These are phyloP conservation scores for Stegostoma tigrinum DNA, from an alignment of 2,113 vertebrate species.

Conservation along the genomic window DNA sequence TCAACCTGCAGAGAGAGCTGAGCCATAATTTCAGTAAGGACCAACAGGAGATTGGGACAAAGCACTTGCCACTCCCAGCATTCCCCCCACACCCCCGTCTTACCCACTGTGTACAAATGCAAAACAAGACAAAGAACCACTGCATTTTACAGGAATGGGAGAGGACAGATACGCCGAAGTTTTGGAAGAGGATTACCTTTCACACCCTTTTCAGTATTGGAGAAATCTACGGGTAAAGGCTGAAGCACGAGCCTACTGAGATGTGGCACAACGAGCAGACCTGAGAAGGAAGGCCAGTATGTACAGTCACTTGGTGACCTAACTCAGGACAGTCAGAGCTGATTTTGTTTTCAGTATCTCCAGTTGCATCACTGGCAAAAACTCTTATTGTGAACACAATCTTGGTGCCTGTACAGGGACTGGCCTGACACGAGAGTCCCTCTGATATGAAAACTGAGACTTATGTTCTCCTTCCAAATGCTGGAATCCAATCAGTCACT, in stretches of 20 bases:
- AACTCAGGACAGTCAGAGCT: neutral
- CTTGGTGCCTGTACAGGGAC: neutral
- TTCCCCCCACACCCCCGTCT: no score
- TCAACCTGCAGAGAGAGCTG: neutral
- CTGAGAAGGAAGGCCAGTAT: neutral
- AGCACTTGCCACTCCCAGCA: neutral
- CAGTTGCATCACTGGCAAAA: neutral
- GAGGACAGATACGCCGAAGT: neutral
- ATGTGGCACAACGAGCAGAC: neutral
- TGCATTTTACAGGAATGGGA: neutral
- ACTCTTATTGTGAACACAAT: neutral
- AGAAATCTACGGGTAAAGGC: neutral
- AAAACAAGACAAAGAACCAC: neutral
- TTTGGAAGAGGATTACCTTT: neutral
- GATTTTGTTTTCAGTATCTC: neutral
- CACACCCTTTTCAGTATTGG: neutral
- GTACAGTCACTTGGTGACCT: neutral
- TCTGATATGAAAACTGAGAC: no score
- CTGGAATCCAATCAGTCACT: neutral
- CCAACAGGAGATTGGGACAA: neutral
- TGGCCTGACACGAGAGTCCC: neutral
- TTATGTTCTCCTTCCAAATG: neutral
- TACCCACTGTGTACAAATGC: neutral
- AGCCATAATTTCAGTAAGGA: neutral
- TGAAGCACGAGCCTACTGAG: neutral